phyloP scores from a whole-genome alignment of 2,797 vertebrate species.

The Eutrigla gurnardus region DNA sequence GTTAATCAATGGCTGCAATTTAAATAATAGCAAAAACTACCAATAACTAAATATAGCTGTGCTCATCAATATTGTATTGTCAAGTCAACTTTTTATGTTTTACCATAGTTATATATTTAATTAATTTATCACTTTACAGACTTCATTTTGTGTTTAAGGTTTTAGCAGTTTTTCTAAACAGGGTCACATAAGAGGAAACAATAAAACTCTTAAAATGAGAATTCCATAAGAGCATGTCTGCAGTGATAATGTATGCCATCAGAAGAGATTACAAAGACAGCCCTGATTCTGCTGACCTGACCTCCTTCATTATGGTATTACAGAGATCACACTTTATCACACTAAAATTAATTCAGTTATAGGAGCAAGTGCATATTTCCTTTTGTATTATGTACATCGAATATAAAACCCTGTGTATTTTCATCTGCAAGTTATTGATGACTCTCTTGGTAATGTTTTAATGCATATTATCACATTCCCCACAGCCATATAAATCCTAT shows the following conservation, averaged over 20 bases:
- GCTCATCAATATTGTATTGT: background rate
- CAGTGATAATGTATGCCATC: conserved; percentile 3
- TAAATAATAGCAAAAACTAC: background rate
- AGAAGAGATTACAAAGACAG: conserved; percentile 25
- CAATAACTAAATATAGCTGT: background rate
- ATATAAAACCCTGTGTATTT: conserved; percentile 7
- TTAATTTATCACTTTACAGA: background rate
- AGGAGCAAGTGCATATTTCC: background rate
- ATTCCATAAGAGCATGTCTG: conserved; percentile 16
- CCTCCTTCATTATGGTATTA: conserved; percentile 3
- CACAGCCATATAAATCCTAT: conserved; percentile 19
- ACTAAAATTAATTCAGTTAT: background rate
- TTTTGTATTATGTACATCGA: conserved; percentile 8
- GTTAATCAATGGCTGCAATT: background rate
- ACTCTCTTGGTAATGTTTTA: conserved; percentile 18
- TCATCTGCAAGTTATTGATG: conserved; percentile 38
- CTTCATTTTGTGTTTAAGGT: background rate
- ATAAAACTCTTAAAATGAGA: conserved; percentile 4
- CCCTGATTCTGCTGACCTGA: conserved; percentile 13
- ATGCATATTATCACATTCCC: conserved; percentile 35
- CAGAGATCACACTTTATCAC: background rate
- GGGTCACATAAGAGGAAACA: conserved; percentile 1
- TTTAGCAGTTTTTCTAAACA: conserved; percentile 6
- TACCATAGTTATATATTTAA: background rate
- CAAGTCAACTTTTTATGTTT: background rate